Evolutionary conservation across 2,888 invertebrate species (phyloP), one percentile per base, ranked within the genome.

Genomic region (Andrena marginata): DNA sequence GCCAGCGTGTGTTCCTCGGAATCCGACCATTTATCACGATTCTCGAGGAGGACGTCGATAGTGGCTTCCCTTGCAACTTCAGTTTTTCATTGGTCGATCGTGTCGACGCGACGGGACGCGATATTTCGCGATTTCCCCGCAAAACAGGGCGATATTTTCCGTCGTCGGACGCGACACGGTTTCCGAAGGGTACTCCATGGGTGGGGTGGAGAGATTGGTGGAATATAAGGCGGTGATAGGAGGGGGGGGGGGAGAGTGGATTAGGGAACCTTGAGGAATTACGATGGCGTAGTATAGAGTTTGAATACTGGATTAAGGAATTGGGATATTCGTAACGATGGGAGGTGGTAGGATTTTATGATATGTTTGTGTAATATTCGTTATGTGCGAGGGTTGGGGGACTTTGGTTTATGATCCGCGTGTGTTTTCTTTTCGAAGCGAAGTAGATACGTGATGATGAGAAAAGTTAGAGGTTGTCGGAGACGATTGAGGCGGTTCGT

Each of bases 11-110:
- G 75, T 75, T 75, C 71, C 74, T 51, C 42, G 59, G 62, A 65
- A 73, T 80, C 70, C 79, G 6, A 60, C 79, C 51, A 80, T 75
- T 83, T 83, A 73, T 84, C 73, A 67, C 56, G 59, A 48, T 73
- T 42, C 48, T 35, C 60, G 54, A 54, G 26, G 29, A 51, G 62
- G 10, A 20, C 56, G 49, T 56, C 49, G 60, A 67, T 60, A 60
- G 33, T 51, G n/a, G 35, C 13, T 54, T 62, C 7, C 64, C 31
- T 51, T 31, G 49, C 54, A n/a, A 54, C 42, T 62, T 74, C 35
- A 13, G 16, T 65, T 75, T 65, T 71, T 54, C 48, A 26, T 49
- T 51, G 23, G 13, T 20, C 35, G n/a, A 71, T 51, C 35, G 56
- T 23, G 20, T 26, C 23, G 10, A 56, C 56, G 33, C 33, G 29